phyloP scores from a whole-genome alignment of 2,113 vertebrate species.

The Mesitornis unicolor region DNA sequence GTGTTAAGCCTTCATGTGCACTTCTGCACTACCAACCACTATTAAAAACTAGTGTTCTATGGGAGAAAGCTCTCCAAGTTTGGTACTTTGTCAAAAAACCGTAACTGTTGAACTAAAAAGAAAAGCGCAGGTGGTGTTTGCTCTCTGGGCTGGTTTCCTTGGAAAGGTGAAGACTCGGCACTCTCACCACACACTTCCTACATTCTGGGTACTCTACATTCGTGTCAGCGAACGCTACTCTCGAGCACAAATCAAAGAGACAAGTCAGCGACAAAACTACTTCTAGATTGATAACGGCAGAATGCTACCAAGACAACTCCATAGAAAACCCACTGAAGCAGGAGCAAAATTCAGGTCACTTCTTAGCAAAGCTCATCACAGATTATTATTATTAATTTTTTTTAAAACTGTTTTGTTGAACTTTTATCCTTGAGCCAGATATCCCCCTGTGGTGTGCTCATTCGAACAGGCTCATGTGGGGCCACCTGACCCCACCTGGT shows the following conservation, averaged over 20 bases:
- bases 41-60: slow-evolving; percentile 41
- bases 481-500: slow-evolving; percentile 56
- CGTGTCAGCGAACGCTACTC: slow-evolving; percentile 44
- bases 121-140: slow-evolving; percentile 36
- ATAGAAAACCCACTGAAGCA: slow-evolving; percentile 67
- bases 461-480: slow-evolving; percentile 52
- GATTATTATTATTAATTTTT: not conserved
- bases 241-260: slow-evolving; percentile 60
- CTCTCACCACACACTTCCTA: slow-evolving; percentile 28
- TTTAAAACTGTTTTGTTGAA: slow-evolving; percentile 36
- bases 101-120: not conserved
- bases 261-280: slow-evolving; percentile 61
- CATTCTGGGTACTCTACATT: slow-evolving; percentile 64
- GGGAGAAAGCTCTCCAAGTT: slow-evolving; percentile 32
- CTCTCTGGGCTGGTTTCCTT: slow-evolving; percentile 51
- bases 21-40: slow-evolving; percentile 29
- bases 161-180: slow-evolving; percentile 26
- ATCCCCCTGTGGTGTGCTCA: slow-evolving; percentile 63
- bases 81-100: slow-evolving; percentile 8
- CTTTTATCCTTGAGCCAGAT: slow-evolving; percentile 59
- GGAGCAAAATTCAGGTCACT: slow-evolving; percentile 71
- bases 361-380: slow-evolving; percentile 74
- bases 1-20: not conserved
- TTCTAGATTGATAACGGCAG: slow-evolving; percentile 71
- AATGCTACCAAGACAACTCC: slow-evolving; percentile 71